These are phyloP conservation scores for Poecile atricapillus DNA, from an alignment of 2,113 vertebrate species.

Conservation along the genomic window DNA sequence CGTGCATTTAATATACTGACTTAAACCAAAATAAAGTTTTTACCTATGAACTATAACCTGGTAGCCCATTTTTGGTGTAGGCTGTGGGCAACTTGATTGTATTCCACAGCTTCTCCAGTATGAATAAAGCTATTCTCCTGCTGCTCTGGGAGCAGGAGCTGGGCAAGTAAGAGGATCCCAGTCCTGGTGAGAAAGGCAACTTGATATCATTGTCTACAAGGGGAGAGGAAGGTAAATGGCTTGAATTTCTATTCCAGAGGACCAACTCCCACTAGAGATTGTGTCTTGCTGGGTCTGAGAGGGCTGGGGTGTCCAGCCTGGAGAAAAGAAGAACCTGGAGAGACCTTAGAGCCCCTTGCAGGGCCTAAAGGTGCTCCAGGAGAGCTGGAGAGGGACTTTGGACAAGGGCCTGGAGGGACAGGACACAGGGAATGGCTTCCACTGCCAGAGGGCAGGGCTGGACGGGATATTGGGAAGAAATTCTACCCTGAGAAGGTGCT, in stretches of 20 bases:
- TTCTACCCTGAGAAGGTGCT: not conserved
- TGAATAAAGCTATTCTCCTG: slow-evolving; percentile 4
- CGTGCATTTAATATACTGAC: not conserved
- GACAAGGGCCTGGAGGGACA: rapidly evolving
- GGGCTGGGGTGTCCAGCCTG: not conserved
- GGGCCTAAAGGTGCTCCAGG: not conserved
- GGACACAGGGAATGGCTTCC: not conserved
- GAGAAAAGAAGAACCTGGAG: not conserved
- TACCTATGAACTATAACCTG: not conserved
- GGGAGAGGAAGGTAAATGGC: not conserved
- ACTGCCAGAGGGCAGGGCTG: rapidly evolving
- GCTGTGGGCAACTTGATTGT: not conserved
- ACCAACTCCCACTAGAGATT: not conserved
- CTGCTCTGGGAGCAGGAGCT: not conserved
- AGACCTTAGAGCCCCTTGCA: not conserved
- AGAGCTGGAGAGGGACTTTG: not conserved
- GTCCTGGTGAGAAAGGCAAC: not conserved
- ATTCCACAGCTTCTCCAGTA: not conserved
- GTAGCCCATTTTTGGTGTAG: not conserved
- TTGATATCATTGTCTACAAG: not conserved
- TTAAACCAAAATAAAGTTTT: not conserved
- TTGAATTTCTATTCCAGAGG: not conserved
- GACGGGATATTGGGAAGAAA: not conserved
- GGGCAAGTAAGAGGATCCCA: not conserved
- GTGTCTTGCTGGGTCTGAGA: not conserved